Percentiles rank a stretch among this genome's conserved stretches.
Evolutionary conservation across 2,888 invertebrate genomes (phyloP).

Genomic region (Polymixis flavicincta): DNA sequence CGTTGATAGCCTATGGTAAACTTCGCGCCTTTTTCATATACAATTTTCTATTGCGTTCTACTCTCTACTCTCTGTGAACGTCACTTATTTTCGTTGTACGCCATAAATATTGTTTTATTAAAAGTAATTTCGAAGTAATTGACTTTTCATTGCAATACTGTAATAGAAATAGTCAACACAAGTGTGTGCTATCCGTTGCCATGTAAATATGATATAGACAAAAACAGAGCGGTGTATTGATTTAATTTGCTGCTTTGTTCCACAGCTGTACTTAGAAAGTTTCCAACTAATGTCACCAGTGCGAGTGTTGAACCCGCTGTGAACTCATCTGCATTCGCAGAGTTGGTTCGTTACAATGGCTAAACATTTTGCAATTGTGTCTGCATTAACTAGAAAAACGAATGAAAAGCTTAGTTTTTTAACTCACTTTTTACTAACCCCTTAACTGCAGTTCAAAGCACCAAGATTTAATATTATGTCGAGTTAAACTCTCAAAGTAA

Average conservation of each 20-base stretch:
- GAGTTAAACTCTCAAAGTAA: conserved; percentile 32
- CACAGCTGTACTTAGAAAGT: conserved; percentile 17
- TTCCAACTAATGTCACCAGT: conserved; percentile 33
- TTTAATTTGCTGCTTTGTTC: conserved; percentile 26
- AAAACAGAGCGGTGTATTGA: conserved; percentile 37
- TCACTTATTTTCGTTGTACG: no score
- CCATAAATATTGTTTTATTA: no score
- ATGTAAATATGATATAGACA: neutral
- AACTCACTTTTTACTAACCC: conserved; percentile 17
- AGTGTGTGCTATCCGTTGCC: neutral
- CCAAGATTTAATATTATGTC: conserved; percentile 25
- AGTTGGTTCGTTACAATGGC: conserved; percentile 24
- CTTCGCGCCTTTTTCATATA: no score
- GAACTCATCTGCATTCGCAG: conserved; percentile 37
- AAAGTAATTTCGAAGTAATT: no score
- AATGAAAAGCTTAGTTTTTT: conserved; percentile 22
- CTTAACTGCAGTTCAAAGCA: conserved; percentile 9
- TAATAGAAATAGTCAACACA: neutral
- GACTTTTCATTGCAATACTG: no score
- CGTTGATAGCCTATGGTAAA: no score
- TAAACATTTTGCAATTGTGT: conserved; percentile 31
- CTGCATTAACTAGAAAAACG: conserved; percentile 10
- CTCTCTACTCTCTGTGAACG: no score
- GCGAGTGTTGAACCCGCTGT: conserved; percentile 36
- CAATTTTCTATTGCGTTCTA: no score